phyloP scores from a whole-genome alignment of 2,113 vertebrate species.

The Sylvilagus bachmani region DNA sequence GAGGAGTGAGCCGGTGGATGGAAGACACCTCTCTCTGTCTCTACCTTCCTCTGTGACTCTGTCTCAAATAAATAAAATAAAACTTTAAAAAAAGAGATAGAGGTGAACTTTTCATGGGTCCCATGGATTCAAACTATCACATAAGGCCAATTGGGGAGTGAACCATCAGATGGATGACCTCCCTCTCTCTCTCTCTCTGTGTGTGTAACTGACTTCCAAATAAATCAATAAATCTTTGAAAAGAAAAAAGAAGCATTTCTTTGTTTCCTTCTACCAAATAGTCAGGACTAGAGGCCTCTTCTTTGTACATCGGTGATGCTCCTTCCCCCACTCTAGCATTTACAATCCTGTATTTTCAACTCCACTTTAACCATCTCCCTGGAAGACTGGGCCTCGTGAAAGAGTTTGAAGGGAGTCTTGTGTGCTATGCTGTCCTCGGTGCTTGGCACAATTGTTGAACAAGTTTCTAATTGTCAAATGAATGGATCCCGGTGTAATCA shows the following conservation, averaged over 20 bases:
- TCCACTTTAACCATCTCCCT: background rate
- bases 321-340: background rate
- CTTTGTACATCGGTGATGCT: background rate
- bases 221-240: too few species aligned
- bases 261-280: background rate
- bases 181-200: too few species aligned
- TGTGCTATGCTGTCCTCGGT: background rate
- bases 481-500: background rate
- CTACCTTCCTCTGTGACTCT: too few species aligned
- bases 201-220: too few species aligned
- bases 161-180: too few species aligned
- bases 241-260: background rate
- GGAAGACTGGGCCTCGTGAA: conserved; percentile 4
- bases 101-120: too few species aligned
- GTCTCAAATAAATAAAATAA: too few species aligned
- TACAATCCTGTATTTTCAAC: background rate
- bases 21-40: too few species aligned
- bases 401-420: background rate
- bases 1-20: too few species aligned
- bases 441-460: background rate
- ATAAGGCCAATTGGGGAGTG: too few species aligned
- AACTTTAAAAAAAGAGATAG: too few species aligned
- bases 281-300: background rate
- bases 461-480: background rate
- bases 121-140: too few species aligned